phyloP scores from a whole-genome alignment of 2,113 vertebrate genomes.

The Chitala chitala region DNA sequence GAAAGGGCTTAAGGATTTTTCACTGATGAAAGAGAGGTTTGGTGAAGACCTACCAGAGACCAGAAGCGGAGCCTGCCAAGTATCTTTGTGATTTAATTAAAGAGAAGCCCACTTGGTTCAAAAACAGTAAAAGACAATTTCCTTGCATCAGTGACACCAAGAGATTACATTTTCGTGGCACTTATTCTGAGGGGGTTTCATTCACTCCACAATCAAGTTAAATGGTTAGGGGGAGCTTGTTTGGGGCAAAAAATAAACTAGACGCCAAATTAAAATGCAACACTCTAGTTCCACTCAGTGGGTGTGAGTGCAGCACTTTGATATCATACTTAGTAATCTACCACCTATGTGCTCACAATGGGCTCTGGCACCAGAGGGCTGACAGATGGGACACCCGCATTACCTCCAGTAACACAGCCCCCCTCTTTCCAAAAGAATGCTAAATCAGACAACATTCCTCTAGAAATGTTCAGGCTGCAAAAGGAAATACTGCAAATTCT shows the following conservation, averaged over 20 bases:
- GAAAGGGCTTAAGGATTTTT: no score
- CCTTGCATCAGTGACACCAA: conserved; percentile 18
- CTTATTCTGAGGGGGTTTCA: conserved; percentile 28
- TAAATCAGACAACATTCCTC: not conserved
- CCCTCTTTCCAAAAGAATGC: conserved; percentile 12
- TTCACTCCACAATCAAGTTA: conserved; percentile 34
- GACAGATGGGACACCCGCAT: conserved; percentile 48
- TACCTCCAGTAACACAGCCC: conserved; percentile 29
- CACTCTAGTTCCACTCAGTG: conserved; percentile 9
- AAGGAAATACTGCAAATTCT: conserved; percentile 3
- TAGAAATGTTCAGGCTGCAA: not conserved
- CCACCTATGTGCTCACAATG: conserved; percentile 53
- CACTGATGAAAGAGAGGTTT: no score
- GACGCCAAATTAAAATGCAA: conserved; percentile 8
- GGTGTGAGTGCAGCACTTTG: conserved; percentile 51
- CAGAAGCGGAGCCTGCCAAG: conserved; percentile 52
- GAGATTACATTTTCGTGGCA: conserved; percentile 29
- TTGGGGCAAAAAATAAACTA: conserved; percentile 2
- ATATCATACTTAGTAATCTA: conserved; percentile 62
- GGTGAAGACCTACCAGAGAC: no score
- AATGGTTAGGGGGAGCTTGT: conserved; percentile 27
- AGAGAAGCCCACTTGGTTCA: conserved; percentile 28
- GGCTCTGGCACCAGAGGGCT: conserved; percentile 28
- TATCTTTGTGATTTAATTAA: conserved; percentile 56
- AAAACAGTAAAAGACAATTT: not conserved